Evolutionary conservation across 2,797 vertebrate genomes (phyloP).

Genomic region (Tolypeutes matacus): DNA sequence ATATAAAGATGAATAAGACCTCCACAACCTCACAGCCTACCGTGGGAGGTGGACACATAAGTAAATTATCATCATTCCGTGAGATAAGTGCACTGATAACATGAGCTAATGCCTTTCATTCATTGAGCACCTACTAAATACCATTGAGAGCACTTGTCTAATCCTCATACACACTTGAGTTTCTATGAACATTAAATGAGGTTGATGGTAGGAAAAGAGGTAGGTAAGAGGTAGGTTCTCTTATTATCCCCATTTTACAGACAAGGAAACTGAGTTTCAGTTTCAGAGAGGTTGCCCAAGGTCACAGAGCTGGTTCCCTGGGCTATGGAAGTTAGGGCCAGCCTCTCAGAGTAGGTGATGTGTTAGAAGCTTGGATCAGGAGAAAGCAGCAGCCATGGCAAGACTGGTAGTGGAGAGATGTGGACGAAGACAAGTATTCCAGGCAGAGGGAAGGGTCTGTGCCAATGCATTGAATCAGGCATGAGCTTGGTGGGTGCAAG

Average conservation of each 20-base stretch:
- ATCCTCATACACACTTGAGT: not conserved
- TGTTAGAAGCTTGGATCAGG: not conserved
- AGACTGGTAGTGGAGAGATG: not conserved
- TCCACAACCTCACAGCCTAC: not conserved
- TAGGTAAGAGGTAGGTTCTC: not conserved
- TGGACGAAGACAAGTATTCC: not conserved
- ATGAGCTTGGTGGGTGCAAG: not conserved
- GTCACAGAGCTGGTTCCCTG: not conserved
- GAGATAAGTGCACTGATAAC: not conserved
- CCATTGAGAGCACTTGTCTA: not conserved
- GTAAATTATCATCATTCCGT: not conserved
- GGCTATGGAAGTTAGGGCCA: not conserved
- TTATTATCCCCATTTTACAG: not conserved
- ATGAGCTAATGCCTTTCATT: not conserved
- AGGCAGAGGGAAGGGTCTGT: not conserved
- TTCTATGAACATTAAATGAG: too few species aligned
- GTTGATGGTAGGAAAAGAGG: too few species aligned
- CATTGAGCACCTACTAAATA: not conserved
- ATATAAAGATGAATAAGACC: not conserved
- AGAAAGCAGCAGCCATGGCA: not conserved
- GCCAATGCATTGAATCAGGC: not conserved
- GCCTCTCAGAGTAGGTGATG: not conserved
- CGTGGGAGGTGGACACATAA: not conserved
- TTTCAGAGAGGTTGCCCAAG: not conserved
- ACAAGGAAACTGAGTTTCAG: not conserved